Evolutionary conservation across 2,888 invertebrate genomes (phyloP), one percentile per base, ranked within the genome.

Genomic region (Lycaena phlaeas): DNA sequence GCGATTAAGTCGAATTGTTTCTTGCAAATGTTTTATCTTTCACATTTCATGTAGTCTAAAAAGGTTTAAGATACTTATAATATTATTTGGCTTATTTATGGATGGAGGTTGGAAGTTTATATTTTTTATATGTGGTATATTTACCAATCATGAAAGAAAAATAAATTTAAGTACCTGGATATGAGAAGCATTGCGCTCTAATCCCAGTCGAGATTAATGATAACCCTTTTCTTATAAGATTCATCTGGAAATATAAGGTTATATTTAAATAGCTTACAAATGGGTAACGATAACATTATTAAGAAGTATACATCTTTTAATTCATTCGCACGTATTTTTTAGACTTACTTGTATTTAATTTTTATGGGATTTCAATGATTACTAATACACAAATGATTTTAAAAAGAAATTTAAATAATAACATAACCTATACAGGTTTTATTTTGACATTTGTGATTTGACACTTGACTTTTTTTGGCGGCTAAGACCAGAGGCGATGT

Each of bases 201-300:
- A 82, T 52, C 34, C 75, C 66, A 12, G 61, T 48, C 36, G 81
- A 68, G 27, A 82, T 57, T 7, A 79, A 57, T 11, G 75, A 67
- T 36, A 82, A 46, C 11, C 81, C 70, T 65, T 57, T 73, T 48
- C 73, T 61, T 42, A 82, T 46, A 44, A 78, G 61, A 64, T 82
- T 82, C 82, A 82, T 82, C 78, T 79, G 58, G 54, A 76, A 77
- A 36, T 39, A 26, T 11, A 38, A 25, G 22, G 4, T 36, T 27
- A 27, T 26, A 27, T 17, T n/a, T n/a, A n/a, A n/a, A n/a, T n/a
- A n/a, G n/a, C n/a, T n/a, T n/a, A n/a, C n/a, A 7, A n/a, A 18
- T 14, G 14, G 14, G 18, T 4, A 25, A 10, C 9, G 12, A 2
- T 7, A 2, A 14, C 9, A 4, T 11, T 2, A 6, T 14, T 10